Evolutionary conservation across 2,888 invertebrate genomes (phyloP).

Genomic region (Drosophila falleni): DNA sequence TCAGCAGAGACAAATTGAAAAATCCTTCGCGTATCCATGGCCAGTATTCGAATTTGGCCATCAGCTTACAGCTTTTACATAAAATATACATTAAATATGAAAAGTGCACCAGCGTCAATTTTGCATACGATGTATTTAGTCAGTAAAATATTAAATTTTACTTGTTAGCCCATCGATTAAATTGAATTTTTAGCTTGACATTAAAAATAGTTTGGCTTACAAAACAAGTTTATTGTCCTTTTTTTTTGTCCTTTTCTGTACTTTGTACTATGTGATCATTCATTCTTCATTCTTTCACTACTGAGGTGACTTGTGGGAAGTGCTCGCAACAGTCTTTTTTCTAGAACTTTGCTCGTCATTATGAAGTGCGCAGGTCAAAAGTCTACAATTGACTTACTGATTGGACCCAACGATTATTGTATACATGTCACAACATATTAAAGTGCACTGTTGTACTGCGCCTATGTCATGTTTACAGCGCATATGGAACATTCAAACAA

Average conservation of each 20-base stretch:
- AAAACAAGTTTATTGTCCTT: no score
- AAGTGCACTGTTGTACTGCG: background rate
- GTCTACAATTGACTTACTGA: background rate
- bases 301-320: no score
- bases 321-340: no score
- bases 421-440: background rate
- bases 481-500: no score
- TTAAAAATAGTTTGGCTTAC: background rate
- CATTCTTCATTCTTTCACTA: no score
- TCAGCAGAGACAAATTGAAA: conserved; percentile 29
- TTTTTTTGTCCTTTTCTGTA: no score
- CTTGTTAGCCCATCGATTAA: background rate
- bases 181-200: background rate
- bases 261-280: no score
- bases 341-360: no score
- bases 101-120: conserved; percentile 4
- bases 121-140: background rate
- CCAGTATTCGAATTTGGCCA: conserved; percentile 10
- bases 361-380: background rate
- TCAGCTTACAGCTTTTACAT: conserved; percentile 26
- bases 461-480: no score
- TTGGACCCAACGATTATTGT: background rate
- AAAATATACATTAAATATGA: conserved; percentile 26
- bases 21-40: conserved; percentile 28
- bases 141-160: background rate